Conservation (phyloP, 2,888 invertebrate genomes). For the Heteromyza rotundicornis region DNA sequence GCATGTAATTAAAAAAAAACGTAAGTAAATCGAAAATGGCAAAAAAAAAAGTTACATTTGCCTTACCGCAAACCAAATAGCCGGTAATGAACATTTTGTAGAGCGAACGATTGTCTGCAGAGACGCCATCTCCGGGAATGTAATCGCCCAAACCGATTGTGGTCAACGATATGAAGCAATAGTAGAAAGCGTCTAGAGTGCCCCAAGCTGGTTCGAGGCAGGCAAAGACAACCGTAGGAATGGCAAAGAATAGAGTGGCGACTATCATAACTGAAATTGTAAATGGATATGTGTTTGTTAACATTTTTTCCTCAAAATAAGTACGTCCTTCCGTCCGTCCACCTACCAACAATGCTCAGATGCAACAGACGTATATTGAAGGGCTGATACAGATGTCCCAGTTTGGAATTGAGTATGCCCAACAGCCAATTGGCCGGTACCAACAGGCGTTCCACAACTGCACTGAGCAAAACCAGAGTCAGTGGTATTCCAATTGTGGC, state of each 20-base stretch:
- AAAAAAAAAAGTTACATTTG: neutral
- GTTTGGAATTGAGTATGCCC: slow-evolving; percentile 69
- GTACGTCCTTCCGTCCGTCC: neutral
- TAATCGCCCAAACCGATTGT: slow-evolving; percentile 90
- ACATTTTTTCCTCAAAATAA: no score
- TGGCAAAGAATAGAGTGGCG: slow-evolving; percentile 70
- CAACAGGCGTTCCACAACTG: slow-evolving; percentile 80
- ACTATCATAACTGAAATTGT: slow-evolving; percentile 65
- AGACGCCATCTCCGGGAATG: slow-evolving; percentile 77
- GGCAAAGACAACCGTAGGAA: slow-evolving; percentile 79
- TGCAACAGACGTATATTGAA: slow-evolving; percentile 80
- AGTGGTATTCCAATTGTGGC: slow-evolving; percentile 85
- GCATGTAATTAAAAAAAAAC: neutral
- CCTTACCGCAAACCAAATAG: slow-evolving; percentile 63
- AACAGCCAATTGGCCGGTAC: slow-evolving; percentile 76
- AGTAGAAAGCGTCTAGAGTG: slow-evolving; percentile 86
- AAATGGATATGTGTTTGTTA: no score
- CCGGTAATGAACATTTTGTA: slow-evolving; percentile 84
- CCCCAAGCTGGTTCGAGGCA: slow-evolving; percentile 82
- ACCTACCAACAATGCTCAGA: slow-evolving; percentile 71
- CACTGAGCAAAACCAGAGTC: slow-evolving; percentile 82
- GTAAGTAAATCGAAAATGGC: no score
- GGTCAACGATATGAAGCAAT: slow-evolving; percentile 88
- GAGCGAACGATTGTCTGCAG: slow-evolving; percentile 76
- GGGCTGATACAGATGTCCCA: slow-evolving; percentile 76